Evolutionary conservation across 2,113 vertebrate genomes (phyloP).

Genomic region (Periophthalmus modestus): DNA sequence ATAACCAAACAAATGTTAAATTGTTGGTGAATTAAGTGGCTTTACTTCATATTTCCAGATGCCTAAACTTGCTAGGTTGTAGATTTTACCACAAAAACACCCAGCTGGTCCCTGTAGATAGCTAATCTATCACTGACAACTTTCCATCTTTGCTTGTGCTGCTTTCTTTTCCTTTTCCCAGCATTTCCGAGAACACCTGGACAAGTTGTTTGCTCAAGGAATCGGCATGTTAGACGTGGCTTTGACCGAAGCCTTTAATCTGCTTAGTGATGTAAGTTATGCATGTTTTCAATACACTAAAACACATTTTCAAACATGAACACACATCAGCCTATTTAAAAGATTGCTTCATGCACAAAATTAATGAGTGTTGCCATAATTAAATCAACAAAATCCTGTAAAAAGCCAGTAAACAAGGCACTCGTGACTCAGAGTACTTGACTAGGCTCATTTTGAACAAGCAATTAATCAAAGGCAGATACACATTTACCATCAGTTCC

Average conservation of each 20-base stretch:
- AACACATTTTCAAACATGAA: not conserved
- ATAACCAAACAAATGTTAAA: too few relatives aligned
- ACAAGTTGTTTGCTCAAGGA: slow-evolving; percentile 93
- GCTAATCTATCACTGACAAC: not conserved
- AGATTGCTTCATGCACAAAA: slow-evolving; percentile 18
- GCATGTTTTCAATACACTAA: slow-evolving; percentile 3
- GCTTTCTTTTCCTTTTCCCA: slow-evolving; percentile 59
- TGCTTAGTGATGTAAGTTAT: slow-evolving; percentile 89
- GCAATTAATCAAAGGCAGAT: slow-evolving; percentile 36
- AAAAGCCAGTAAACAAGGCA: slow-evolving; percentile 53
- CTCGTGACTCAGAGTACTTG: slow-evolving; percentile 43
- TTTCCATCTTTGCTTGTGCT: not conserved
- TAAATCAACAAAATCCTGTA: slow-evolving; percentile 54
- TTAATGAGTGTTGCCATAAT: slow-evolving; percentile 55
- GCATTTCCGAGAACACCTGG: slow-evolving; percentile 95
- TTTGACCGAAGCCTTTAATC: slow-evolving; percentile 92
- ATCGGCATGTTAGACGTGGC: slow-evolving; percentile 96
- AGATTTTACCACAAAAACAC: not conserved
- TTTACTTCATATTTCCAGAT: not conserved
- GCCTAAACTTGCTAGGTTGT: not conserved
- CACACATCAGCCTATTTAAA: not conserved
- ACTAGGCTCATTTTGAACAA: slow-evolving; percentile 39
- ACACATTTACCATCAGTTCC: not conserved
- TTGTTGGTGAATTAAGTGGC: not conserved
- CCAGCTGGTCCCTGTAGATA: not conserved